These are phyloP conservation scores for Acanthopleura granulata DNA, from an alignment of 2,888 invertebrate genomes.

Conservation along the genomic window DNA sequence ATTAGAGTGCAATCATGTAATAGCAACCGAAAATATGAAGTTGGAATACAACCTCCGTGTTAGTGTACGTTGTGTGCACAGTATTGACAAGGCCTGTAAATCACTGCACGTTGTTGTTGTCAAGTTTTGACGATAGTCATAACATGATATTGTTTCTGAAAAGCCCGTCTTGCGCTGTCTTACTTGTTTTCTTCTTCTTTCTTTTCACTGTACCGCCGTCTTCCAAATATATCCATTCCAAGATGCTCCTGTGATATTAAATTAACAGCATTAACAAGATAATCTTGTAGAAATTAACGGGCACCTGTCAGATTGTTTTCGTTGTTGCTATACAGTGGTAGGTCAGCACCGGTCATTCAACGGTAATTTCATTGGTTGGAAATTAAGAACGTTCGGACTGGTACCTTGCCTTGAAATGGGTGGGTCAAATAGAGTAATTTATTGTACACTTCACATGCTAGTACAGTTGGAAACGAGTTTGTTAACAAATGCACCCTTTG, in stretches of 20 bases:
- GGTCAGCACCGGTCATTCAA: not conserved
- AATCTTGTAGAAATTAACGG: not conserved
- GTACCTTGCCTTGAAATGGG: no score
- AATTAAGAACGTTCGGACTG: not conserved
- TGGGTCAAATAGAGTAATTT: no score
- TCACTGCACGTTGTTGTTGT: not conserved
- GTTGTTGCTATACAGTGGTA: not conserved
- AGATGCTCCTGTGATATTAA: not conserved
- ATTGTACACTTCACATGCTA: no score
- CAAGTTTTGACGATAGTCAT: not conserved
- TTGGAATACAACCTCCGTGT: no score
- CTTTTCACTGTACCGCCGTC: not conserved
- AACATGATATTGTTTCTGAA: not conserved
- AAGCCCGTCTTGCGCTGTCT: not conserved
- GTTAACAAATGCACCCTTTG: no score
- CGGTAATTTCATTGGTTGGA: not conserved
- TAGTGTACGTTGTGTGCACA: no score
- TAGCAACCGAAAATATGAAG: no score
- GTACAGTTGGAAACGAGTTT: no score
- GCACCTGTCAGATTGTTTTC: slow-evolving; percentile 1
- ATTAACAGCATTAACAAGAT: not conserved
- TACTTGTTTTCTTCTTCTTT: not conserved
- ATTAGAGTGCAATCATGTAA: no score
- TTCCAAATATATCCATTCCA: not conserved
- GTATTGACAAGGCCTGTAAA: no score